Percentiles rank a stretch among this genome's conserved stretches.
Conservation (phyloP, 2,888 invertebrate species). For the Conomelus anceps region DNA sequence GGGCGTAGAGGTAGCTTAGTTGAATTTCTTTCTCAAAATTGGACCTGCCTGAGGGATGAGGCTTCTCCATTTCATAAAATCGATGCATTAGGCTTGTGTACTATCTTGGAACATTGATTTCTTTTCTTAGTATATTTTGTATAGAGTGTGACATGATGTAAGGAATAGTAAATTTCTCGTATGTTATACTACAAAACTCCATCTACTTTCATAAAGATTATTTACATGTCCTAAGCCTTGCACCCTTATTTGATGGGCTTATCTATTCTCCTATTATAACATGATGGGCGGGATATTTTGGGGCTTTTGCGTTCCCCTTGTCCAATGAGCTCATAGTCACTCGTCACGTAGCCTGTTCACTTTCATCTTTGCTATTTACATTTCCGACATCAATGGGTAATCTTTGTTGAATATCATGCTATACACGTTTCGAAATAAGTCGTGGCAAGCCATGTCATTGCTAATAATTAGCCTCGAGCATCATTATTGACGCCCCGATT, state of each 20-base stretch:
- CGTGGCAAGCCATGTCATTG: neutral
- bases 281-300: neutral
- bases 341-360: neutral
- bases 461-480: neutral
- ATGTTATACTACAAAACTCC: neutral
- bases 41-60: neutral
- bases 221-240: neutral
- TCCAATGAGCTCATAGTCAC: neutral
- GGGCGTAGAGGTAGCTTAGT: neutral
- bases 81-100: constrained; percentile 6
- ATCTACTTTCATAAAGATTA: neutral
- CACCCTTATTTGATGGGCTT: neutral
- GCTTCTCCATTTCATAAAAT: constrained; percentile 1
- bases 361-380: neutral
- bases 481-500: neutral
- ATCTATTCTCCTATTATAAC: neutral
- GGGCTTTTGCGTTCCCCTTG: neutral
- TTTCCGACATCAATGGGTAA: neutral
- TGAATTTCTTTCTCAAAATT: neutral
- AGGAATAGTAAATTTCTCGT: neutral
- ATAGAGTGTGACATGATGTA: neutral
- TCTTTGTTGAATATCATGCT: neutral
- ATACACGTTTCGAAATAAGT: neutral
- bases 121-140: neutral
- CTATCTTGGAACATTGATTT: neutral